Base-by-base conservation (phyloP, 2,797 vertebrate genomes). In the Pseudomugil tenellus region DNA sequence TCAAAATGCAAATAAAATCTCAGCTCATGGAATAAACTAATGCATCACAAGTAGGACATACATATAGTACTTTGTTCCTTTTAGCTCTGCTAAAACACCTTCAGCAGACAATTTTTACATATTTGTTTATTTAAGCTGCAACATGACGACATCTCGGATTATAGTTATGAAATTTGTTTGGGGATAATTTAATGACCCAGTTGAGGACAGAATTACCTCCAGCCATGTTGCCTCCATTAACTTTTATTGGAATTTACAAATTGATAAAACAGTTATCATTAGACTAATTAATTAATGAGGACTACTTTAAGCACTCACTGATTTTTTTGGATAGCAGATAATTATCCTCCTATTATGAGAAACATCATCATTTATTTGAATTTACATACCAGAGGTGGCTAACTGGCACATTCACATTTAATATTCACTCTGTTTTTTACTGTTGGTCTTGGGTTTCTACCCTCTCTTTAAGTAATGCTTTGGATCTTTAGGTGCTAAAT, bases 331-430 rank as follows among this genome's bases (percentile, higher is more conserved):
- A 48, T 13, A 35, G 26, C 17, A 43, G 43, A 62, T 49, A 62
- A 46, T 26, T 52, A 53, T 59, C 37, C 26, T 25, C 14, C 29
- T 53, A n/a, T 52, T 31, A 52, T 39, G 16, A 53, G 26, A 59
- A 68, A 68, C 48, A 31, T 41, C 1, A 41, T 41, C 14, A 67
- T 67, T 57, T 66, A 25, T 28, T 58, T 66, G 41, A 21, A 66
- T 29, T 53, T 29, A 29, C 14, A 19, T 29, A 28, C 51, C 51
- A 53, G 28, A 31, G 32, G 16, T n/a, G 25, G 28, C 16, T 37
- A 31, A 41, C n/a, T 55, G 37, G 37, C 43, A 56, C 57, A 61
- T 21, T 11, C 28, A 26, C 43, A 16, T 32, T 23, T 26, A 39
- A n/a, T 46, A 55, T 21, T 17, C 26, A 7, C 23, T 0, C n/a